Evolutionary conservation across 2,797 vertebrate genomes (phyloP).

Genomic region (Heliangelus exortis): DNA sequence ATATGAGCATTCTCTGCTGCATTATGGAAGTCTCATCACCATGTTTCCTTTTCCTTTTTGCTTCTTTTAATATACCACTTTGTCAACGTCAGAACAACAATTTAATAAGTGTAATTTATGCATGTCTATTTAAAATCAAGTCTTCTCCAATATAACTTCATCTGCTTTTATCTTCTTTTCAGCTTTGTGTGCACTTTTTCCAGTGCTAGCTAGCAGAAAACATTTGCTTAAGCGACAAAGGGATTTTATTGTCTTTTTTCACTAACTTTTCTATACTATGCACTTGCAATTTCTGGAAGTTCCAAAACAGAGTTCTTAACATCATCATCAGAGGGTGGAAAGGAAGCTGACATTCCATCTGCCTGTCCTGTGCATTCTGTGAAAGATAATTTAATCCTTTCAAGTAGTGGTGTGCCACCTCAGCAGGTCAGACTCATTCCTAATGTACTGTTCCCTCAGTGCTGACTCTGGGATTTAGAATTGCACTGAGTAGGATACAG

Average conservation of each 20-base stretch:
- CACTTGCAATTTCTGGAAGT: not conserved
- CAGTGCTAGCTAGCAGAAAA: not conserved
- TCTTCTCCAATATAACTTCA: not conserved
- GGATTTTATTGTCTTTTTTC: not conserved
- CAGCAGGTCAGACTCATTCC: not conserved
- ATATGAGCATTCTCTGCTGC: not conserved
- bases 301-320: not conserved
- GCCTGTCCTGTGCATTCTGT: not conserved
- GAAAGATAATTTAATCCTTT: conserved; percentile 20
- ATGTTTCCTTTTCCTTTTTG: not conserved
- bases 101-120: not conserved
- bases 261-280: not conserved
- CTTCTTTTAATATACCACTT: not conserved
- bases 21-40: not conserved
- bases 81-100: not conserved
- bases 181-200: not conserved
- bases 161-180: not conserved
- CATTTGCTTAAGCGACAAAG: not conserved
- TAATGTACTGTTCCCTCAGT: not conserved
- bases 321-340: not conserved
- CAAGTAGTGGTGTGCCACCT: not conserved
- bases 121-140: not conserved
- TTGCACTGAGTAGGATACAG: not conserved
- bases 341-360: not conserved
- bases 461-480: not conserved